Percentiles rank a stretch among this genome's conserved stretches.
phyloP scores from a whole-genome alignment of 2,113 vertebrate genomes.

The Cyphomyrus plagiostoma region DNA sequence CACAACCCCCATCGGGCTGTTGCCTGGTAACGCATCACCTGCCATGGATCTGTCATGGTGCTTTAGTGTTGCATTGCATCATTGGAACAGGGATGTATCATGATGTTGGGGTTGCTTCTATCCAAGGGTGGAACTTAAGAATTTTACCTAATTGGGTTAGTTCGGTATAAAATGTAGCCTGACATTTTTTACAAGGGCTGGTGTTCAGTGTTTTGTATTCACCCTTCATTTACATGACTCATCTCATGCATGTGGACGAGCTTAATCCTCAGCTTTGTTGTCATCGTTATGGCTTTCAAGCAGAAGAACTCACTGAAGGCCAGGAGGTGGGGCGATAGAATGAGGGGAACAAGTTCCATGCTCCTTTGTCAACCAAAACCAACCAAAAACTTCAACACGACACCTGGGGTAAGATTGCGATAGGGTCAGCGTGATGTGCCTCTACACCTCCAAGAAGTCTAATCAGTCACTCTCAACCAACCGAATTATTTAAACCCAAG shows the following conservation, averaged over 20 bases:
- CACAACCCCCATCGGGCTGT: background rate
- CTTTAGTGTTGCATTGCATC: background rate
- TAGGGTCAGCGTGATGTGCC: background rate
- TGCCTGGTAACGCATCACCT: background rate
- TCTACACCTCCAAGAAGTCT: background rate
- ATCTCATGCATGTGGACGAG: background rate
- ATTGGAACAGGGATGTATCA: background rate
- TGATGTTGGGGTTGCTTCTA: background rate
- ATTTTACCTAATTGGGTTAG: background rate
- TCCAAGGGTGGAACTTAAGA: background rate
- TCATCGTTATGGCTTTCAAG: background rate
- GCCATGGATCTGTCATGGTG: background rate
- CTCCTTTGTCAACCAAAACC: background rate
- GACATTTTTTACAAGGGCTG: background rate
- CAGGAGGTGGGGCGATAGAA: background rate
- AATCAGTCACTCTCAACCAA: background rate
- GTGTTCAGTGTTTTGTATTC: background rate
- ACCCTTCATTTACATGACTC: background rate
- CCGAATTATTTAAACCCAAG: constrained; percentile 25
- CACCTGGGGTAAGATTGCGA: background rate
- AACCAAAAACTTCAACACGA: background rate
- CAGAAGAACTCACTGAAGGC: background rate
- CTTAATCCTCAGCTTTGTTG: background rate
- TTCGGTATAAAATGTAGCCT: background rate
- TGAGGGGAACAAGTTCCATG: background rate